Base-by-base conservation (phyloP, 2,888 invertebrate genomes). In the Criorhina ranunculi region DNA sequence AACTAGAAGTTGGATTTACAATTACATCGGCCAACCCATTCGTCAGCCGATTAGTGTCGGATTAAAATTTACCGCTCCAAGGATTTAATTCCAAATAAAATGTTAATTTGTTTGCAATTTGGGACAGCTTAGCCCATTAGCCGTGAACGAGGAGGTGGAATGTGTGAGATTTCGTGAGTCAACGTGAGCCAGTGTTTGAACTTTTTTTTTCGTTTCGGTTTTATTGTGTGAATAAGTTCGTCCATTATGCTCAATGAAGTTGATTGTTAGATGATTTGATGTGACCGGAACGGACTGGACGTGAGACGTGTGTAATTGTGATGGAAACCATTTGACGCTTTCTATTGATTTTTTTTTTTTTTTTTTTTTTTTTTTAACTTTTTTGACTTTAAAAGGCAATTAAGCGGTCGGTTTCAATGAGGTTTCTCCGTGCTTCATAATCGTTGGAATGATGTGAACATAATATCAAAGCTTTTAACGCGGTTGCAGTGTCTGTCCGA, bases 381-480 rank as follows among this genome's bases (percentile, higher is more conserved):
- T n/a, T 17, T 57, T 33, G 8, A n/a, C 4, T 33, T 60, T 60
- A 51, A 11, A 37, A 31, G 57, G 51, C 73, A 42, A 73, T 62
- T 60, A 40, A 29, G 29, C 42, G 31, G 60, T 3, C 49, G 51
- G 42, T 66, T 51, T 59, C 76, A 76, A 67, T 76, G 60, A 53
- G 67, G 35, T 42, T 77, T 69, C 67, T 69, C 40, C n/a, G n/a
- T n/a, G 15, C 42, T 70, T 70, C 62, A 73, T 77, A 60, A 77
- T 77, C 77, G 17, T 24, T 19, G 12, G 77, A 29, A 77, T 77
- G 77, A 77, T 77, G 77, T 77, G 77, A 69, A 77, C 60, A 77
- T 77, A 42, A 77, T n/a, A n/a, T 69, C 60, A 67, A 73, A 77
- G 67, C 67, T 77, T 77, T 77, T 77, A 69, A 69, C 60, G 77